phyloP scores from a whole-genome alignment of 2,113 vertebrate species.

The Oenanthe melanoleuca region DNA sequence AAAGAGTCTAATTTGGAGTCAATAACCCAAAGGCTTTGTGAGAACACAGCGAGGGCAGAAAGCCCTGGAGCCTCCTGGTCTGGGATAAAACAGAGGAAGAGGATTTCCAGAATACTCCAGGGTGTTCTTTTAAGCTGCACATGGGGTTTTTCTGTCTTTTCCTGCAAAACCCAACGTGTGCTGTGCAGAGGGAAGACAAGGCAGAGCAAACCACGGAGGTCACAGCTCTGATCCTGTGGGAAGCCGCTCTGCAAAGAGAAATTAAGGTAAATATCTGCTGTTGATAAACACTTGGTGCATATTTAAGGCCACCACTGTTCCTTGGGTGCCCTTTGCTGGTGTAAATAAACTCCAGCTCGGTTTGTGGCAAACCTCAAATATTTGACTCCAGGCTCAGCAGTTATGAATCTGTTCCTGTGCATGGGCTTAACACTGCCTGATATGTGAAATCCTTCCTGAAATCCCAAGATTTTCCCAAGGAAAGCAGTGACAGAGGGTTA shows the following conservation, averaged over 20 bases:
- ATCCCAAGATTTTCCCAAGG: background rate
- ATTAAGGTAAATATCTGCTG: slow-evolving; percentile 47
- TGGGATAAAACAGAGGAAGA: background rate
- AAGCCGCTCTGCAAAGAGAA: slow-evolving; percentile 24
- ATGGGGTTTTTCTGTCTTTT: background rate
- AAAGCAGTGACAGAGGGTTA: background rate
- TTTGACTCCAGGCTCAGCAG: slow-evolving; percentile 32
- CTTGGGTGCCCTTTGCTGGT: slow-evolving; percentile 20
- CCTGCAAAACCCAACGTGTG: background rate
- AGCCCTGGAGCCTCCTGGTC: slow-evolving; percentile 14
- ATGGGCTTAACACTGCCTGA: background rate
- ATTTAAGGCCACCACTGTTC: slow-evolving; percentile 6
- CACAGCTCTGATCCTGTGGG: background rate
- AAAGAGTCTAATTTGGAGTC: background rate
- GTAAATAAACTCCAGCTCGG: slow-evolving; percentile 26
- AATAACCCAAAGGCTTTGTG: slow-evolving; percentile 6
- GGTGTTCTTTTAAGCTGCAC: background rate
- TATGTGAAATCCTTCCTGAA: background rate
- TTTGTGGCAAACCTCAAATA: slow-evolving; percentile 69
- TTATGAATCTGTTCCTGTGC: background rate
- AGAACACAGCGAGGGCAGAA: background rate
- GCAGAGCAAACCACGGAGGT: slow-evolving; percentile 46
- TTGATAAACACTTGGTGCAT: slow-evolving; percentile 8
- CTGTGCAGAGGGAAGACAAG: slow-evolving; percentile 19
- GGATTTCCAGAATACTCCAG: background rate